Conservation (phyloP, 2,113 vertebrate genomes). For the Diphyllodes magnificus region DNA sequence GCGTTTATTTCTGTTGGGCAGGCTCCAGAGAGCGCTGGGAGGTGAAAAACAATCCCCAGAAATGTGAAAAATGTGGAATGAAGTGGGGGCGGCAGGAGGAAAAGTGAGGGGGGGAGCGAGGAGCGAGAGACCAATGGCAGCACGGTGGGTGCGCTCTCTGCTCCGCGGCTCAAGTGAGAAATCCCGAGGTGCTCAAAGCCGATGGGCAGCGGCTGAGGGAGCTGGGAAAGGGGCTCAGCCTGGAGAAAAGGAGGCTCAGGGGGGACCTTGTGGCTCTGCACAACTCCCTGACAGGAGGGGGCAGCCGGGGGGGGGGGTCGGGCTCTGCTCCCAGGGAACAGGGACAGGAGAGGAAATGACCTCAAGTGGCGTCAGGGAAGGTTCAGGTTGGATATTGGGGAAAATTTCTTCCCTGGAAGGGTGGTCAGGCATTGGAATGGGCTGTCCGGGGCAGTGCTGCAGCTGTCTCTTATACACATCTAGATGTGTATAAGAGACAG, state of each 20-base stretch:
- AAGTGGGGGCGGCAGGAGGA: not conserved
- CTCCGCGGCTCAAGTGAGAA: not conserved
- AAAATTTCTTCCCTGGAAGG: too few species aligned
- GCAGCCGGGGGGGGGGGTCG: rapidly evolving
- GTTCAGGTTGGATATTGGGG: not conserved
- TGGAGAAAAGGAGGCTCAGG: not conserved
- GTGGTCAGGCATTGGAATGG: not conserved
- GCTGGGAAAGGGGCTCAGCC: not conserved
- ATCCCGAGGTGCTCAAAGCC: not conserved
- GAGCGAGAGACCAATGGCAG: not conserved
- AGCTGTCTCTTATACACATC: too few species aligned
- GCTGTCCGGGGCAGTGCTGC: not conserved
- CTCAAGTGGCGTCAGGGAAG: not conserved
- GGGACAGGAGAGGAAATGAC: not conserved
- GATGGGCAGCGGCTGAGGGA: not conserved
- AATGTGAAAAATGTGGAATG: conserved; percentile 35
- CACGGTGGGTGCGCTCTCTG: not conserved
- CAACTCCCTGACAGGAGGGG: not conserved
- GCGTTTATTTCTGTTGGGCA: conserved; percentile 40
- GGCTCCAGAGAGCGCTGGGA: not conserved
- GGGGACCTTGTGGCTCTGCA: not conserved
- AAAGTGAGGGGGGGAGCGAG: not conserved
- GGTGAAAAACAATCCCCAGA: conserved; percentile 43
- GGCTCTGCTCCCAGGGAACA: not conserved
- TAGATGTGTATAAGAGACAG: too few species aligned